Conservation (phyloP, 1,140 invertebrate genomes). For the Yoshiicerus persimilis region DNA sequence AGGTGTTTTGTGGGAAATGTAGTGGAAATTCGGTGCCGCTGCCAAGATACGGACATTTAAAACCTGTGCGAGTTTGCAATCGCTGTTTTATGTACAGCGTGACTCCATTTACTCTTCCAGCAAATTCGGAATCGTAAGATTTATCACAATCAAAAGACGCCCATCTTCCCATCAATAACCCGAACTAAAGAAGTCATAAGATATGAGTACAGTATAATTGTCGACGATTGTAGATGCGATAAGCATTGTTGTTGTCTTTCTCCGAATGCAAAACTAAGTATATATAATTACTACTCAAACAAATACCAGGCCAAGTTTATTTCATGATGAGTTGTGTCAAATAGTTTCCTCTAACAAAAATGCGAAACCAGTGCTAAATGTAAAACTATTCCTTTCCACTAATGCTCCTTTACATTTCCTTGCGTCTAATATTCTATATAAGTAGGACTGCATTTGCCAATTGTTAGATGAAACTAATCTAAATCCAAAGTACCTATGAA, state of each 20-base stretch:
- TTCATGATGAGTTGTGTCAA: not conserved
- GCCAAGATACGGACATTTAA: conserved; percentile 85
- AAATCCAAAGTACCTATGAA: not conserved
- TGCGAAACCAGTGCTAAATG: not conserved
- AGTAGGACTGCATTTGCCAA: not conserved
- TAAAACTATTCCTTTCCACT: not conserved
- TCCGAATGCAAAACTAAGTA: not conserved
- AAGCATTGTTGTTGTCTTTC: not conserved
- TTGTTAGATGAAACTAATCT: not conserved
- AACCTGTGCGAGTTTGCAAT: conserved; percentile 92
- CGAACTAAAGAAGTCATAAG: not conserved
- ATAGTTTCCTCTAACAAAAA: not conserved
- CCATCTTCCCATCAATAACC: not conserved
- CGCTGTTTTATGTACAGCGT: conserved; percentile 79
- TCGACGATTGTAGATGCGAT: not conserved
- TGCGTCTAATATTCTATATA: not conserved
- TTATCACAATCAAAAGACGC: not conserved
- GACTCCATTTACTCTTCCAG: conserved; percentile 63
- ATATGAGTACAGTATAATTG: not conserved
- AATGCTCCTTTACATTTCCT: not conserved
- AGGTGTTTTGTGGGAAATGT: conserved; percentile 92
- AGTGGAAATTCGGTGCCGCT: conserved; percentile 89
- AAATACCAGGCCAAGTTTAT: not conserved
- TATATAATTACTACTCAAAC: not conserved
- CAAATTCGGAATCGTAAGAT: not conserved